Conservation (phyloP, 2,113 vertebrate genomes). For the Fregetta grallaria region DNA sequence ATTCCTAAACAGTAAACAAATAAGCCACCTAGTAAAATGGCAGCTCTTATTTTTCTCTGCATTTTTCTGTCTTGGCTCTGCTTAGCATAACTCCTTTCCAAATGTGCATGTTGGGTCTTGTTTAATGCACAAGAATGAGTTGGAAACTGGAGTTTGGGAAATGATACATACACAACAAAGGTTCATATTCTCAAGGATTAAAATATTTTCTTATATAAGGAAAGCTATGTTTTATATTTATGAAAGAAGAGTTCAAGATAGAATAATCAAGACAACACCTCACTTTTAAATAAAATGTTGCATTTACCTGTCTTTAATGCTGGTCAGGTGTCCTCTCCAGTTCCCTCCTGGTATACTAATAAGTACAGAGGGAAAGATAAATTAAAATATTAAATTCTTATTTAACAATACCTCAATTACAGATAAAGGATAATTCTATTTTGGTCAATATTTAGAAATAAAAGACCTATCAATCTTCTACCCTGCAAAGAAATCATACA, state of each 20-base stretch:
- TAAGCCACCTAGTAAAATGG: neutral
- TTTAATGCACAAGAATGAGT: neutral
- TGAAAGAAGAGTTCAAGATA: neutral
- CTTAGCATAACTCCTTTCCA: neutral
- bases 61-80: neutral
- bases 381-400: constrained; percentile 21
- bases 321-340: constrained; percentile 84
- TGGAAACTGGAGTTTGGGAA: neutral
- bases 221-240: neutral
- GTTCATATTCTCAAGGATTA: neutral
- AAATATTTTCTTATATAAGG: neutral
- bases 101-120: neutral
- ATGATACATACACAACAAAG: neutral
- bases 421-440: neutral
- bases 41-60: neutral
- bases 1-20: neutral
- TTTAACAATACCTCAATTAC: neutral
- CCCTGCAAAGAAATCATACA: neutral
- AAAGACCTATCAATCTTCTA: neutral
- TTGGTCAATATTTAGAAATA: neutral
- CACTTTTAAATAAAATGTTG: neutral
- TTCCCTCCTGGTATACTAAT: constrained; percentile 80
- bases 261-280: neutral
- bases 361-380: neutral
- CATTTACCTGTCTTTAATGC: constrained; percentile 78